Evolutionary conservation across 35 echinoderm and acorn worm genomes (phyloP).

Genomic region (Anneissia japonica): DNA sequence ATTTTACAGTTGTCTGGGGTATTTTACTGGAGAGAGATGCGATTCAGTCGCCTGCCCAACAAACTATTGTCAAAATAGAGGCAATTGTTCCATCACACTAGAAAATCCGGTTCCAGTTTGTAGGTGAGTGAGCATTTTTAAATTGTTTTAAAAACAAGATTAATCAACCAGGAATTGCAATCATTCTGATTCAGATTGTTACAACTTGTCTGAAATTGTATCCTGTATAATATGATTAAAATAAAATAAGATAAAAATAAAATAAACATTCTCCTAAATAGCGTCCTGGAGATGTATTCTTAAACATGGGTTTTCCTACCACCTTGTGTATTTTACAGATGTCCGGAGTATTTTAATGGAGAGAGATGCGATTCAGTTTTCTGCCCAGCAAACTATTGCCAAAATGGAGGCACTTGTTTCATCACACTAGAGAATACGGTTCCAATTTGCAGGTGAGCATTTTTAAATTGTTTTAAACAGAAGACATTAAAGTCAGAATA

Average conservation of each 20-base stretch:
- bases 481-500: too few species aligned
- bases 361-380: background rate
- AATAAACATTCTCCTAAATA: too few species aligned
- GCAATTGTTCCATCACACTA: background rate
- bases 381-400: background rate
- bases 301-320: too few species aligned
- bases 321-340: background rate
- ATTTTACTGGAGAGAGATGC: background rate
- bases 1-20: background rate
- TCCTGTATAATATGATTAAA: too few species aligned
- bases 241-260: too few species aligned
- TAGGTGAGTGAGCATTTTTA: too few species aligned
- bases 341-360: background rate
- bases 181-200: too few species aligned
- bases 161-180: too few species aligned
- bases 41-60: background rate
- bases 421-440: background rate
- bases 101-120: background rate
- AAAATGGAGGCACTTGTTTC: background rate
- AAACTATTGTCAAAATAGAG: background rate
- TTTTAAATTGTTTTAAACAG: too few species aligned
- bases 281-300: too few species aligned
- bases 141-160: too few species aligned
- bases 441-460: background rate
- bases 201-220: too few species aligned